A percentile compares a stretch with the other conserved stretches of the same genome.
These are phyloP conservation scores for Diglossa cyanea DNA, from an alignment of 2,797 vertebrate species.

Conservation along the genomic window DNA sequence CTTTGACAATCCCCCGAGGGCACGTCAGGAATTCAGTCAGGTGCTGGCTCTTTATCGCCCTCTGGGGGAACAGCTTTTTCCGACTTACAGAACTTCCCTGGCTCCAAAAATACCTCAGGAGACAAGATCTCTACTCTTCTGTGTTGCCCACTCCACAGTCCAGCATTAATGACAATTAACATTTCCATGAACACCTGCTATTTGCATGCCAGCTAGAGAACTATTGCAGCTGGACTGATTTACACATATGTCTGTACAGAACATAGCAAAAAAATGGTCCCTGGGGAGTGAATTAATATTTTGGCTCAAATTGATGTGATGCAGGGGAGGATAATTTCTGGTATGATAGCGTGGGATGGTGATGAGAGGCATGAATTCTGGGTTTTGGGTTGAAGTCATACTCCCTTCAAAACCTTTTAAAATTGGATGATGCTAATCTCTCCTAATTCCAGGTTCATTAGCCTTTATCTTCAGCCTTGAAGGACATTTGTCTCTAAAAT, in stretches of 20 bases:
- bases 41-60: neutral
- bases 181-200: neutral
- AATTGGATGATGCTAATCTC: slow-evolving; percentile 14
- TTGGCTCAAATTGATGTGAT: neutral
- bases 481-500: neutral
- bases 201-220: neutral
- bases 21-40: neutral
- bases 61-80: neutral
- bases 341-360: neutral
- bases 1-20: neutral
- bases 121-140: neutral
- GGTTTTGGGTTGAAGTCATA: neutral
- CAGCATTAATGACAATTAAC: neutral
- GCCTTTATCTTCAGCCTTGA: slow-evolving; percentile 30
- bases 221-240: neutral
- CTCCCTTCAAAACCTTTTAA: slow-evolving; percentile 34
- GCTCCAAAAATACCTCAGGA: neutral
- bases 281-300: neutral
- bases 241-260: neutral
- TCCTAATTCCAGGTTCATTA: slow-evolving; percentile 39
- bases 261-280: neutral
- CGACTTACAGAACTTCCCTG: neutral
- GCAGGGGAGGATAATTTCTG: neutral
- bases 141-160: neutral
- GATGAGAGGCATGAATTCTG: neutral